Percentiles rank a stretch among this genome's conserved stretches.
phyloP scores from a whole-genome alignment of 2,888 invertebrate species.

The Rhorus exstirpatorius region DNA sequence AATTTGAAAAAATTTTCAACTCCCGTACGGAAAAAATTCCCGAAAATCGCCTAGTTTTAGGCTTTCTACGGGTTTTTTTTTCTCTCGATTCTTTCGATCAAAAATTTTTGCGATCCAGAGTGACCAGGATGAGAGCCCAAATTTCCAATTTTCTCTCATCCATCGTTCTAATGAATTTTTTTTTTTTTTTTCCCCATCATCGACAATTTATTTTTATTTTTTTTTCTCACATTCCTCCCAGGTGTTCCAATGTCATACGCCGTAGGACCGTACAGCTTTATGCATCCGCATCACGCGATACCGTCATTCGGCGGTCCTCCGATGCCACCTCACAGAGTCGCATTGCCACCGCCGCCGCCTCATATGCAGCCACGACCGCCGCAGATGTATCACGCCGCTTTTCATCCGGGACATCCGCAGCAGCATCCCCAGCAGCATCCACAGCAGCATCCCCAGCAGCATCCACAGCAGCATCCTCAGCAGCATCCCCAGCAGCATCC shows the following conservation, averaged over 20 bases:
- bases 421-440: slow-evolving; percentile 84
- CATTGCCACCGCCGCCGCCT: slow-evolving; percentile 86
- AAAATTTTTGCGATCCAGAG: too few relatives aligned
- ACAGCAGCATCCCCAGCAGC: slow-evolving; percentile 84
- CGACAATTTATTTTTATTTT: neutral
- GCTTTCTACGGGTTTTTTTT: too few relatives aligned
- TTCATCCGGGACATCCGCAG: slow-evolving; percentile 81
- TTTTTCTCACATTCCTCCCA: slow-evolving; percentile 59
- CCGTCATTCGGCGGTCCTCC: slow-evolving; percentile 87
- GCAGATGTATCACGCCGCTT: slow-evolving; percentile 87
- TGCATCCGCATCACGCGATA: slow-evolving; percentile 88
- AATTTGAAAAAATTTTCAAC: too few relatives aligned
- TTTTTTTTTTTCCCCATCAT: too few relatives aligned
- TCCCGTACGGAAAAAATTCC: too few relatives aligned
- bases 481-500: slow-evolving; percentile 76
- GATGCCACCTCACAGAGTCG: slow-evolving; percentile 87
- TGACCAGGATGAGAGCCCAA: too few relatives aligned
- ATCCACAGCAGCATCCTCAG: slow-evolving; percentile 79
- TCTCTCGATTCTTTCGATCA: too few relatives aligned
- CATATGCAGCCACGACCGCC: slow-evolving; percentile 86
- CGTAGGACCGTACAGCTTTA: slow-evolving; percentile 90
- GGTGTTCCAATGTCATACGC: slow-evolving; percentile 88
- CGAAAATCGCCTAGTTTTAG: too few relatives aligned
- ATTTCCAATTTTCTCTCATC: too few relatives aligned
- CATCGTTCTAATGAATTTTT: too few relatives aligned